These are phyloP conservation scores for Oncorhynchus keta DNA, from an alignment of 2,113 vertebrate species.

Conservation along the genomic window DNA sequence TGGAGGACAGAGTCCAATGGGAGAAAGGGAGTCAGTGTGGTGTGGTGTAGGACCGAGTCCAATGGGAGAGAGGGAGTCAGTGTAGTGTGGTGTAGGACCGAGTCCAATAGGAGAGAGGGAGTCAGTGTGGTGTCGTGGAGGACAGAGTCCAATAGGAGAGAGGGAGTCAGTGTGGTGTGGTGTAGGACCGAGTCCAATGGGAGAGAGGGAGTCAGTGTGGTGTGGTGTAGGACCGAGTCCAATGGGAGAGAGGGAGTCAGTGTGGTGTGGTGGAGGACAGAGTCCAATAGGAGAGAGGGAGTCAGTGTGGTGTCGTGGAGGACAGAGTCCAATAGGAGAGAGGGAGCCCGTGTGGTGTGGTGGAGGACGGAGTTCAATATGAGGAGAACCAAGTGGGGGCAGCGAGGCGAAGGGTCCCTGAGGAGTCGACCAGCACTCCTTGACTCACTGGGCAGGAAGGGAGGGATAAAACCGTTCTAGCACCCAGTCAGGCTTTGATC, in stretches of 20 bases:
- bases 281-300: constrained; percentile 23
- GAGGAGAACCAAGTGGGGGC: constrained; percentile 20
- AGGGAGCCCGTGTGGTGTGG: constrained; percentile 37
- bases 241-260: constrained; percentile 38
- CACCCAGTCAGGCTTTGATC: constrained; percentile 56
- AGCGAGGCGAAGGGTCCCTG: constrained; percentile 43
- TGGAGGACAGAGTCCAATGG: not conserved
- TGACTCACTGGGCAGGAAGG: constrained; percentile 12
- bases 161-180: constrained; percentile 38
- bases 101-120: constrained; percentile 17
- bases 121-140: constrained; percentile 15
- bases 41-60: not conserved
- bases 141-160: constrained; percentile 3
- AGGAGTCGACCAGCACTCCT: constrained; percentile 7
- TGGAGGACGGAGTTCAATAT: not conserved
- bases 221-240: not conserved
- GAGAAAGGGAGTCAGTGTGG: constrained; percentile 41
- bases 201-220: constrained; percentile 30
- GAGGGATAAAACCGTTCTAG: constrained; percentile 39
- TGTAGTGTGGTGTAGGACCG: not conserved
- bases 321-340: constrained; percentile 6
- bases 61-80: constrained; percentile 40
- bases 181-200: not conserved
- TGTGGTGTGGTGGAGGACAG: not conserved
- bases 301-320: constrained; percentile 15